Evolutionary conservation across 2,113 vertebrate genomes (phyloP), one percentile per base, ranked within the genome.

Genomic region (Miniopterus natalensis): DNA sequence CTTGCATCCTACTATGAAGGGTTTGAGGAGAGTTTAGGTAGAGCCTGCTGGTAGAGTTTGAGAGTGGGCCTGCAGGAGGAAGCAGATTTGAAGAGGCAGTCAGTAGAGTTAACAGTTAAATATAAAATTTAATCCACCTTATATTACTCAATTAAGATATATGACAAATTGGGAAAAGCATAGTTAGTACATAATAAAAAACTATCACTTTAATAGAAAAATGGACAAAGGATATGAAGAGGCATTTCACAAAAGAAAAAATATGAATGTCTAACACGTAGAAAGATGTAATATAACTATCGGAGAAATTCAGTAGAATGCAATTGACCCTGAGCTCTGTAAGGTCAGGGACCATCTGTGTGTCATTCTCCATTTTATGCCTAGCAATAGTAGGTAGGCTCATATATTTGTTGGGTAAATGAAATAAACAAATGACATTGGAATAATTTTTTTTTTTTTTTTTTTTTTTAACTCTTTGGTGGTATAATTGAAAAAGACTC

Each of bases 171-270:
- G 23, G 23, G 57, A 18, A 77, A 80, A 94, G 47, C n/a, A 53
- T 63, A 36, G 21, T 88, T 80, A 23, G 59, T 47, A 68, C 29
- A 5, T 68, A 77, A 83, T 53, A 10, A 70, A 81, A 81, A 94
- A 47, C 11, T 91, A 8, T 59, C 57, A 78, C 84, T 88, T 71
- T 79, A 86, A 51, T 88, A 84, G 73, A 77, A 77, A 81, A 94
- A 66, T 45, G 40, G 73, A 42, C 47, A 68, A 84, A 65, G 88
- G 31, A 55, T 12, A 0, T 83, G 31, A 77, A 42, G 45, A 83
- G 4, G 5, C 25, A 55, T 11, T 75, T 87, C 59, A 68, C n/a
- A 68, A 27, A 61, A 94, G 4, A 74, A 84, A 27, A 88, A 88
- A 51, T 73, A n/a, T 15, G 51, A 85, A 66, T 74, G 10, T 23